Conservation (phyloP, 2,113 vertebrate species). For the Gallinago media region DNA sequence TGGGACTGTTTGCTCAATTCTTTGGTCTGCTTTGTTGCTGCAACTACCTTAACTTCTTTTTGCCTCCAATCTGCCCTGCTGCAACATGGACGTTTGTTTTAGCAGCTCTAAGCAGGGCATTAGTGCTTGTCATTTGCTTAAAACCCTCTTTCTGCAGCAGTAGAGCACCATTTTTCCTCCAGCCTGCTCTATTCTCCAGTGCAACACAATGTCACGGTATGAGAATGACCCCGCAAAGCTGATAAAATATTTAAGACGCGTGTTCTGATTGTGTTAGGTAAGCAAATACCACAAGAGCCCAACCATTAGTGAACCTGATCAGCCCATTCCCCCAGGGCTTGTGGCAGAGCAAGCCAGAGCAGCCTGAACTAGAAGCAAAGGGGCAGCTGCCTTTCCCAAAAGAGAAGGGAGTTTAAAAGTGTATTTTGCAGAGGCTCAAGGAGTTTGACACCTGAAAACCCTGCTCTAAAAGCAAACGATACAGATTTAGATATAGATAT, state of each 20-base stretch:
- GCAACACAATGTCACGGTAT: slow-evolving; percentile 14
- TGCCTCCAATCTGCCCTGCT: background rate
- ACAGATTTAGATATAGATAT: background rate
- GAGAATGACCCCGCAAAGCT: slow-evolving; percentile 64
- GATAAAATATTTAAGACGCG: slow-evolving; percentile 75
- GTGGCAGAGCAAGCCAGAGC: background rate
- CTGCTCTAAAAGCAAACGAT: background rate
- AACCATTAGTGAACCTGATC: slow-evolving; percentile 69
- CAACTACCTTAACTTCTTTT: background rate
- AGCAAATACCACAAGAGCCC: slow-evolving; percentile 68
- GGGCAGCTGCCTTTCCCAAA: background rate
- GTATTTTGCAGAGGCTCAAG: background rate
- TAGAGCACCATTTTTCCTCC: background rate
- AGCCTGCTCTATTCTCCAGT: slow-evolving; percentile 5
- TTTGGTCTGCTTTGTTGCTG: background rate
- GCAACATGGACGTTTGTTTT: background rate
- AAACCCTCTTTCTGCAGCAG: slow-evolving; percentile 2
- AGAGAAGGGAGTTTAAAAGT: background rate
- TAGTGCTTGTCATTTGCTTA: background rate
- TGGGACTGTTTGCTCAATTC: background rate
- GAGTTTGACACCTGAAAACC: background rate
- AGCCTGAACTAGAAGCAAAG: background rate
- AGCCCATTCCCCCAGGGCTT: slow-evolving; percentile 35
- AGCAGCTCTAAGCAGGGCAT: background rate
- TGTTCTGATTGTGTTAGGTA: slow-evolving; percentile 73